Base-by-base conservation (phyloP, 2,113 vertebrate species). In the Micromys minutus region DNA sequence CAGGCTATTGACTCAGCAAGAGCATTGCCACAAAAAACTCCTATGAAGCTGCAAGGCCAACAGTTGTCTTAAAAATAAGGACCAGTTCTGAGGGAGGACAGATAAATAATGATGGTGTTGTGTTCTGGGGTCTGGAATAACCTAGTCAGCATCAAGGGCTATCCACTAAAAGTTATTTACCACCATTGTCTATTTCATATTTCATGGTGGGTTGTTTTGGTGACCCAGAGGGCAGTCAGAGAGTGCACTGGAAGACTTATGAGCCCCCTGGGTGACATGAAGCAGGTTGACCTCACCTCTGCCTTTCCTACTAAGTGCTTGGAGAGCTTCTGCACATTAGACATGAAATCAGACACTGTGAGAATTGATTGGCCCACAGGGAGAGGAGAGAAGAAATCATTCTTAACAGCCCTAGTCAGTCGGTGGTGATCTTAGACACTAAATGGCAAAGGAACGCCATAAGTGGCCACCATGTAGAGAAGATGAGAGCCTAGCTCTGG, bases 361-460 rank as follows among this genome's bases (percentile, higher is more conserved):
- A 71, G 76, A 74, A 86, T 45, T 89, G 91, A 42, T 39, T 93
- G 65, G 85, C 59, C 83, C n/a, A 87, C 17, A 34, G 21, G 72
- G 52, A 15, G 93, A 93, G 94, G 71, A 75, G 69, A 74, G 79
- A 89, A 89, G 31, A 95, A 95, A 91, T 74, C 75, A 89, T 87
- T 93, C 76, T 77, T 91, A 92, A 52, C 1, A 69, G 88, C 92
- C 36, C 52, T 84, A 87, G 80, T 50, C 91, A 12, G 39, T 93
- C 47, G 34, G 59, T 50, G n/a, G 39, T 90, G 69, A 87, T 85
- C 24, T 75, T 75, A 65, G 42, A 71, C 80, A 79, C 67, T 93
- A 75, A 94, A 91, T 29, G 42, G 55, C 45, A 90, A 63, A 52
- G 65, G 42, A 80, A 77, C 19, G 52, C 52, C 13, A 0, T 83